Base-by-base conservation (phyloP, 2,797 vertebrate species). In the Aeoliscus strigatus region DNA sequence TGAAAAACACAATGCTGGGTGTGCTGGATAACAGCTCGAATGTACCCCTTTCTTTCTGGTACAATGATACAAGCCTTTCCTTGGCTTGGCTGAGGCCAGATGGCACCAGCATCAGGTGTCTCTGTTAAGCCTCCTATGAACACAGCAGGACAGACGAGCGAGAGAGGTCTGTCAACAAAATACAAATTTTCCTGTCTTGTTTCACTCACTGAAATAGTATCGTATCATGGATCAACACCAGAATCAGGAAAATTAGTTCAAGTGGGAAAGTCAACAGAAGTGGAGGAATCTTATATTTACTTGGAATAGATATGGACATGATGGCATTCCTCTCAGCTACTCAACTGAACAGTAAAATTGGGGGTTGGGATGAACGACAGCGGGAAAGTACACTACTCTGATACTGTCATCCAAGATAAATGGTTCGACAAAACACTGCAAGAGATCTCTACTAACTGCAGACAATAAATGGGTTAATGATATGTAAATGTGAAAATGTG, bases 41-140 rank as follows among this genome's bases (percentile, higher is more conserved):
- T 37, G 64, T 60, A 58, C 46, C 54, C 41, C 28, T 67, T 49
- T 55, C 62, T 42, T 64, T 60, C n/a, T 60, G 36, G 46, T 59
- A 45, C 42, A 5, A 52, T 29, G 46, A 68, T 36, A 64, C 53
- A 42, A 55, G 60, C 51, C 49, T 51, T 43, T 42, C 33, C 51
- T 60, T 44, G 65, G 65, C 64, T 66, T 50, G 37, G 43, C 50
- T 12, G 58, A 50, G 51, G 65, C 60, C 82, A 82, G 81, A 83
- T 81, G 82, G 82, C 67, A 47, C 16, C 14, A 60, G 77, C 81
- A 78, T 85, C 79, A 84, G 79, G 81, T 85, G 77, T 82, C 75
- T 62, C 45, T 50, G 75, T 35, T 81, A 74, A 81, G 81, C 71
- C 68, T 50, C 57, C 70, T 23, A 32, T 54, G 57, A 71, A 60